Conservation (phyloP, 1,140 invertebrate genomes). For the Apis dorsata region DNA sequence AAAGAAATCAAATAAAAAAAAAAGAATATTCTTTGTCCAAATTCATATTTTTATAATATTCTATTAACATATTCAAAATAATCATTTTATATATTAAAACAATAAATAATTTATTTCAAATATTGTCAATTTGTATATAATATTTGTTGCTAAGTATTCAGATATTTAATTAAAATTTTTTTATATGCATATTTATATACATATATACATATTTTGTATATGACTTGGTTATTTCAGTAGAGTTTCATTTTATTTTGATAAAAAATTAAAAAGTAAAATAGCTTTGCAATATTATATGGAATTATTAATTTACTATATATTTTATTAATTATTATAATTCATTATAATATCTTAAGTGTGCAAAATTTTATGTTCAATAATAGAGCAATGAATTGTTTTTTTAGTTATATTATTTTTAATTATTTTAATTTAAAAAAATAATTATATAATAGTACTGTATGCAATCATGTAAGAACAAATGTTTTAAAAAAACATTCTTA, state of each 20-base stretch:
- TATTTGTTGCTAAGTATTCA: conserved; percentile 7
- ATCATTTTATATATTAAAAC: background rate
- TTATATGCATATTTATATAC: background rate
- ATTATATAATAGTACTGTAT: background rate
- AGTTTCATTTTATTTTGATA: background rate
- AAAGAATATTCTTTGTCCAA: background rate
- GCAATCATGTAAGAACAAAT: background rate
- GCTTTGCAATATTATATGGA: background rate
- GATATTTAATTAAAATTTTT: background rate
- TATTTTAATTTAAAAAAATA: background rate
- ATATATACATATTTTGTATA: background rate
- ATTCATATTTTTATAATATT: background rate
- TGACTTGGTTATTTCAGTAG: background rate
- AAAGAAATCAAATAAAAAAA: background rate
- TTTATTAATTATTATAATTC: background rate
- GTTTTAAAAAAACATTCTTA: background rate
- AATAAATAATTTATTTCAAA: background rate
- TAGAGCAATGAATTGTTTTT: background rate
- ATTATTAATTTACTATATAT: conserved; percentile 2
- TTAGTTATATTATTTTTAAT: background rate
- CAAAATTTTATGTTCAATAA: background rate
- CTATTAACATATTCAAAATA: background rate
- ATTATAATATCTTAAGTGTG: background rate
- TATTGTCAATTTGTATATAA: background rate
- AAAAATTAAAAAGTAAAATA: background rate